Evolutionary conservation across 2,888 invertebrate species (phyloP), one percentile per base, ranked within the genome.

Genomic region (Merodon equestris): DNA sequence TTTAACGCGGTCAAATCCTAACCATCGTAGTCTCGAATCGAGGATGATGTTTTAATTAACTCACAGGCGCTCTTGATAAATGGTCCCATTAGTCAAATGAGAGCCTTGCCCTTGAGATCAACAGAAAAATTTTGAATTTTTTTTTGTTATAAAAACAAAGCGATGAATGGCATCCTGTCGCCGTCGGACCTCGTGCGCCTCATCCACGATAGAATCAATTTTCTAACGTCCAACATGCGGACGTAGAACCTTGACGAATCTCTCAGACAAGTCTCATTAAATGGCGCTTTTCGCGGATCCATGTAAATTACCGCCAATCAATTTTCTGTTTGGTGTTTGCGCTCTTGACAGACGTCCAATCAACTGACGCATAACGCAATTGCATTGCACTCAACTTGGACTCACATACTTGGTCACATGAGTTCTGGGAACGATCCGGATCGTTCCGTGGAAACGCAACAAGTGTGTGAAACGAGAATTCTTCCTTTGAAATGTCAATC

Each of bases 261-360:
- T 56, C 54, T 67, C 73, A 64, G 71, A 54, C 60, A 48, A 38
- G 57, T 15, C 56, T 53, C 57, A 66, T 76, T 66, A 66, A 45
- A 71, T 66, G 60, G 4, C 15, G 53, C 27, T 72, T 67, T 73
- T 61, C 15, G 42, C 61, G 42, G 67, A 61, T 67, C 51, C 51
- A 45, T 47, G 42, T 15, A 61, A 63, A 67, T 67, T 77, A 51
- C 73, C 72, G 58, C 66, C 73, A 63, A 73, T 67, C 67, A 67
- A 67, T 67, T 77, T 27, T 56, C 48, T n/a, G 58, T 72, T 76
- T 72, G 72, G 60, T 40, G 34, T 63, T 74, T 47, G 64, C 13
- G 48, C 54, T 58, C 72, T 73, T 77, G 77, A 77, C 67, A 61
- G 77, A 63, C 73, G 73, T 61, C 51, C 66, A 77, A 77, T 77